Evolutionary conservation across 1,140 invertebrate genomes (phyloP).

Genomic region (Eubasilissa regina): DNA sequence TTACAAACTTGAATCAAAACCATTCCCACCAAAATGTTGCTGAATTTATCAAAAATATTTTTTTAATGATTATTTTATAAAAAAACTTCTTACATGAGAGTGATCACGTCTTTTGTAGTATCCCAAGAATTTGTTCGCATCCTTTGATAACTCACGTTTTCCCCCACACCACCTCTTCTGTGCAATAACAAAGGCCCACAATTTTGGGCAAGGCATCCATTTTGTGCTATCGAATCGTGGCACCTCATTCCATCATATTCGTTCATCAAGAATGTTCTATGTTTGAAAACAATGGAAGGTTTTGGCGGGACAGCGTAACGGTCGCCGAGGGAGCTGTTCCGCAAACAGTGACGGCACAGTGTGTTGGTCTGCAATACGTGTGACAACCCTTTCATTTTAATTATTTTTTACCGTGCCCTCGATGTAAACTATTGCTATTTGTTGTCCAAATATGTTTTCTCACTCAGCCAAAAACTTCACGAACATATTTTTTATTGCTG

Average conservation of each 20-base stretch:
- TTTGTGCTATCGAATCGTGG: conserved; percentile 16
- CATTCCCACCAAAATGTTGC: too few relatives aligned
- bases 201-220: conserved; percentile 33
- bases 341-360: conserved; percentile 39
- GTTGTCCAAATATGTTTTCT: too few relatives aligned
- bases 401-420: conserved; percentile 27
- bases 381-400: conserved; percentile 52
- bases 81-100: too few relatives aligned
- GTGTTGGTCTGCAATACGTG: conserved; percentile 1
- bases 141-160: conserved; percentile 32
- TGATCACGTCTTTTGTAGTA: background rate
- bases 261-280: conserved; percentile 47
- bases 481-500: too few relatives aligned
- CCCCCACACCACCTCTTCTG: background rate
- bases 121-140: conserved; percentile 32
- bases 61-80: too few relatives aligned
- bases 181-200: conserved; percentile 21
- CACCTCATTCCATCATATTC: conserved; percentile 26
- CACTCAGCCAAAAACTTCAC: too few relatives aligned
- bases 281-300: conserved; percentile 47
- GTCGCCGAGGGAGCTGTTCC: conserved; percentile 46
- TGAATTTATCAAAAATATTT: too few relatives aligned
- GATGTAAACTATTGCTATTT: background rate
- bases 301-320: conserved; percentile 46
- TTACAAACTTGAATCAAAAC: too few relatives aligned